Evolutionary conservation across 2,888 invertebrate species (phyloP), one percentile per base, ranked within the genome.

Genomic region (Aphrophora alni): DNA sequence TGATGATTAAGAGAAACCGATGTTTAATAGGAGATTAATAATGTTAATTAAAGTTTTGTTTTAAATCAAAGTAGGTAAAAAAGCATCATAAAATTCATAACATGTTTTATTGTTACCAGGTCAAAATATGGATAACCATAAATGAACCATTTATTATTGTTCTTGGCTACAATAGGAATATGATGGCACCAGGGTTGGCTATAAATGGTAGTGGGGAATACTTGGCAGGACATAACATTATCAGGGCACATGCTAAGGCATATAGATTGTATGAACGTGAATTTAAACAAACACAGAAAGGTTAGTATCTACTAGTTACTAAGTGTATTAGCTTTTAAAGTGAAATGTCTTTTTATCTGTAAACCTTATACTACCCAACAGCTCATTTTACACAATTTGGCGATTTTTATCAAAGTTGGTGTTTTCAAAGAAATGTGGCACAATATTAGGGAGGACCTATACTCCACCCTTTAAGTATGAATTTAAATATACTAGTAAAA

Each of bases 71-170:
- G 10, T 33, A n/a, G n/a, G n/a, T 33, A 33, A 33, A 33, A 33
- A 33, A 7, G 4, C 10, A 44, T 14, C 44, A 44, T 44, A 14
- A 44, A 44, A 14, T 44, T 44, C 44, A 44, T 44, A n/a, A n/a
- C 33, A 33, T 7, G 10, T 4, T 33, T 33, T 4, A 33, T 33
- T 44, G 72, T 81, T 78, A 85, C 10, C 72, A 86, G 85, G 89
- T 92, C 76, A 92, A 92, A 81, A 89, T 89, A 73, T 95, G 95
- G 95, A 91, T 94, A 12, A 95, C 95, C 0, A 91, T 95, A 83
- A 95, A 95, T 86, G 95, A 95, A 86, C 95, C 95, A 1, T 90
- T 90, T 89, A 89, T 90, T 14, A 44, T 44, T 10, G 2, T 14
- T 14, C 17, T 44, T 44, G 44, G 44, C 14, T 44, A 44, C 17